These are phyloP conservation scores for Metopolophium dirhodum DNA, from an alignment of 1,140 invertebrate species.

Conservation along the genomic window DNA sequence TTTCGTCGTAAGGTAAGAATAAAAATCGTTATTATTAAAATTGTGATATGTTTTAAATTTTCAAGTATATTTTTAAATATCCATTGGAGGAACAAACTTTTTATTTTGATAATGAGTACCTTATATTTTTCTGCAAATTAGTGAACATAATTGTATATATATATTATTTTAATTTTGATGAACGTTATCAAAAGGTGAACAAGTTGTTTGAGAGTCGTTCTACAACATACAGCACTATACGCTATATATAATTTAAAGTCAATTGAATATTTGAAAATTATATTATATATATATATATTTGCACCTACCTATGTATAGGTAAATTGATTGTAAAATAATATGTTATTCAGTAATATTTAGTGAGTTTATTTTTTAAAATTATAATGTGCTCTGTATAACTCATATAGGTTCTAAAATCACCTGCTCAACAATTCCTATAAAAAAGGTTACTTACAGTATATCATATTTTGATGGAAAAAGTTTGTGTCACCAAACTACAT, in stretches of 20 bases:
- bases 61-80: too few relatives aligned
- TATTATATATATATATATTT: neutral
- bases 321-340: neutral
- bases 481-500: neutral
- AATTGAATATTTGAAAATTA: neutral
- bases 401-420: neutral
- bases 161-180: too few relatives aligned
- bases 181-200: too few relatives aligned
- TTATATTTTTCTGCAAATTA: neutral
- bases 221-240: neutral
- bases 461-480: neutral
- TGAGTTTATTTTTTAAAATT: neutral
- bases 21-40: neutral
- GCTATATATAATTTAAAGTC: neutral
- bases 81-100: too few relatives aligned
- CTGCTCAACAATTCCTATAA: neutral
- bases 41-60: neutral
- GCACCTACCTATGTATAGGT: too few relatives aligned
- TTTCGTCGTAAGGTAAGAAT: fast-evolving
- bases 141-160: too few relatives aligned
- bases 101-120: neutral
- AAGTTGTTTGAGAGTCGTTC: too few relatives aligned
- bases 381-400: neutral
- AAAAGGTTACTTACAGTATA: neutral
- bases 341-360: neutral